Percentiles rank a stretch among this genome's conserved stretches.
These are phyloP conservation scores for Drosophila sturtevanti DNA, from an alignment of 1,140 invertebrate species.

Conservation along the genomic window DNA sequence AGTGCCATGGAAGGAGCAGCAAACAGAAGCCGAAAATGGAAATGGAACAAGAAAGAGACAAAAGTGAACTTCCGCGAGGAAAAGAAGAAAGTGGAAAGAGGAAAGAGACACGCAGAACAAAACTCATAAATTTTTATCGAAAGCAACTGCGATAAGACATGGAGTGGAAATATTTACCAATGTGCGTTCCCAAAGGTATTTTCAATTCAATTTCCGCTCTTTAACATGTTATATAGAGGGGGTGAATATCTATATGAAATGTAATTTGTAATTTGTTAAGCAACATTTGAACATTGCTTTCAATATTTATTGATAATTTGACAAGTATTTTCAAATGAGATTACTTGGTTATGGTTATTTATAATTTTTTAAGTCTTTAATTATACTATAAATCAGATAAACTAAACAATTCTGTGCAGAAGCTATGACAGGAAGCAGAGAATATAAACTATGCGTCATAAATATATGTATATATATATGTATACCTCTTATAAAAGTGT, in stretches of 20 bases:
- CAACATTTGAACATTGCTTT: background rate
- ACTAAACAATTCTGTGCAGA: too few species aligned
- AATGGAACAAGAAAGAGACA: constrained; percentile 28
- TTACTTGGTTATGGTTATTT: too few species aligned
- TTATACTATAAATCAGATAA: too few species aligned
- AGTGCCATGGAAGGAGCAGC: background rate
- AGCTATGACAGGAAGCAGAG: too few species aligned
- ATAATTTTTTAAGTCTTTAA: too few species aligned
- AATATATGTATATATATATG: too few species aligned
- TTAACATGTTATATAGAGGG: background rate
- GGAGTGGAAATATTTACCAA: background rate
- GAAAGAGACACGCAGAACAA: constrained; percentile 6
- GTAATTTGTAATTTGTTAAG: background rate
- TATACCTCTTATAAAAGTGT: too few species aligned
- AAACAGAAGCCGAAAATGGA: constrained; percentile 10
- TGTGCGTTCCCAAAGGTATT: background rate
- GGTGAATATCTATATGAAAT: background rate
- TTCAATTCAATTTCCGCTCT: constrained; percentile 13
- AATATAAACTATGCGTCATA: too few species aligned
- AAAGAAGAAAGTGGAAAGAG: background rate
- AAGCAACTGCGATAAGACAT: constrained; percentile 3
- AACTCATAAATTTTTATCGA: constrained; percentile 44
- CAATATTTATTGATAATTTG: background rate
- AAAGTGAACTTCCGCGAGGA: constrained; percentile 36
- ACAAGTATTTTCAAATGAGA: too few species aligned